Base-by-base conservation (phyloP, 1,140 invertebrate genomes). In the Platorchestia sp. region DNA sequence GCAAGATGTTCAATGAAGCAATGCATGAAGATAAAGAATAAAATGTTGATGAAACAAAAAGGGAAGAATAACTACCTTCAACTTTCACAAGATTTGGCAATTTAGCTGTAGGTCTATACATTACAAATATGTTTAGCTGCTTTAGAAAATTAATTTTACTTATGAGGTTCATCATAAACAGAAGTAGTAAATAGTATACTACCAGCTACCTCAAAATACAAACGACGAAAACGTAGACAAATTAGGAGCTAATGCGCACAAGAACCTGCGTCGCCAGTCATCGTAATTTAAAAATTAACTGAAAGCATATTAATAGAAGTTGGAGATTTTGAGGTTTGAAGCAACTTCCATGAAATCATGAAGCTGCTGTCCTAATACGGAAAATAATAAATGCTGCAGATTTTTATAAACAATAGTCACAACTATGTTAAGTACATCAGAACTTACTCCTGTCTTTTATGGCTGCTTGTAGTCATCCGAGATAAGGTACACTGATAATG, bases 401-500 rank as follows among this genome's bases (percentile, higher is more conserved):
- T 7, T 19, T 44, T 16, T 89, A 75, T 41, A 36, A 89, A 89
- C 87, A 42, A 14, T 44, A 16, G 87, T 44, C 87, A 89, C 87
- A 89, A 89, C 43, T 42, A 42, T 44, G 41, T 44, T 89, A 41
- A 89, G 43, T 89, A 89, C 87, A 42, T 42, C 36, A 89, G 41
- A 89, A 89, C n/a, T 89, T 42, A 89, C 27, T 42, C n/a, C 43
- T 89, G 87, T 89, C 87, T 89, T 89, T 89, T 89, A 89, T 89
- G 87, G 87, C 87, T 89, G 41, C 41, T 89, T 89, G 87, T 0
- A 44, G 43, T 89, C 43, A 89, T 42, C 87, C 41, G 43, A 75
- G 59, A 75, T 44, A 27, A 89, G 7, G n/a, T 89, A 89, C 5
- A 43, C 27, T 10, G 5, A 89, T 42, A 36, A 75, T 86, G 27